Evolutionary conservation across 2,888 invertebrate species (phyloP), one percentile per base, ranked within the genome.

Genomic region (Troides oblongomaculatus): DNA sequence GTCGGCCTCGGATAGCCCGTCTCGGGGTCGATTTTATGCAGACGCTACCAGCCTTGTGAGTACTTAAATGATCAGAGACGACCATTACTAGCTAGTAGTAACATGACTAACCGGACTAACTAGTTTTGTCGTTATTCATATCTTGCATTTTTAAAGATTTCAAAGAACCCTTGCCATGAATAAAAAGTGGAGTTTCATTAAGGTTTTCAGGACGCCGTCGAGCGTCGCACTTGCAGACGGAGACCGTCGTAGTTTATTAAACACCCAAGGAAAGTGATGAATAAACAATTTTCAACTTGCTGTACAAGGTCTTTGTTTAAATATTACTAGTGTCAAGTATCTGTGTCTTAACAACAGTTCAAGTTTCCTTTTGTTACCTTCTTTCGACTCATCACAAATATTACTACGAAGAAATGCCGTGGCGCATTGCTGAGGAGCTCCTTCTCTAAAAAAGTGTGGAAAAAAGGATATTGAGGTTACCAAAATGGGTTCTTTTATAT

Each of bases 321-420:
- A 69, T 65, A 64, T 69, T 65, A 18, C 69, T 58, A 62, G 65
- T 66, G 65, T 66, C 58, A 58, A 21, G 62, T 66, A 66, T 30
- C 58, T n/a, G 62, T 66, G 62, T 66, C 62, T 30, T 66, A 3
- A 25, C 58, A 21, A 62, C 46, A 58, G 64, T 69, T 62, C 57
- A 57, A 64, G 61, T 57, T 30, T 50, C 62, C 25, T 39, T 57
- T 69, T 65, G 69, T 65, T 57, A 56, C 4, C 23, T 39, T 46
- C 21, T 57, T 39, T 18, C 21, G 39, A 56, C 25, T 25, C 60
- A 66, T 61, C 56, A 62, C n/a, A 39, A 56, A 66, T 17, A 64
- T 23, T n/a, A 6, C n/a, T 64, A 64, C 57, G 64, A 65, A 53
- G 39, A 30, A 30, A 30, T 5, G 3, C 30, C 30, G 30, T 5